A percentile compares a stretch with the other conserved stretches of the same genome.
These are phyloP conservation scores for Piprites chloris DNA, from an alignment of 2,113 vertebrate species.

Conservation along the genomic window DNA sequence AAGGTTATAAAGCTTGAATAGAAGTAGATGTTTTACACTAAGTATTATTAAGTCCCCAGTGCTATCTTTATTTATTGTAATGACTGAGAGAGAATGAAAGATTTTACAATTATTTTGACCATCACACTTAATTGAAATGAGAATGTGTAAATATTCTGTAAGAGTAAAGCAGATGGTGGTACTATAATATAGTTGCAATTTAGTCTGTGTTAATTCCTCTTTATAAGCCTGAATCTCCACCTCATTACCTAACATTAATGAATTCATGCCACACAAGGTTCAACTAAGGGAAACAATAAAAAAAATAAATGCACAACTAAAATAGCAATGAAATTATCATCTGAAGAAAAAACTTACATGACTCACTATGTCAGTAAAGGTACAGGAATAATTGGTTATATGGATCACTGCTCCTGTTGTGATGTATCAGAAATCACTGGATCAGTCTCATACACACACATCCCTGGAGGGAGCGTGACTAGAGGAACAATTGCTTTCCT, in stretches of 20 bases:
- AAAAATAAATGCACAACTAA: conserved; percentile 43
- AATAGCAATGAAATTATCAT: conserved; percentile 46
- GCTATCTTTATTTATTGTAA: conserved; percentile 37
- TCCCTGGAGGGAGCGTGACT: neutral
- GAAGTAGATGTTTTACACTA: neutral
- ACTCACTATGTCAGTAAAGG: conserved; percentile 43
- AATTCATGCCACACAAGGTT: conserved; percentile 53
- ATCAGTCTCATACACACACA: conserved; percentile 14
- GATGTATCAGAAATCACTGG: conserved; percentile 47
- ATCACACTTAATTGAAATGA: conserved; percentile 60
- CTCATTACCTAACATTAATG: conserved; percentile 68
- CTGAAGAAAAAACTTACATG: conserved; percentile 35
- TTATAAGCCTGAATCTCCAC: conserved; percentile 57
- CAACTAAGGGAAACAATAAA: conserved; percentile 49
- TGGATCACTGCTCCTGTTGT: conserved; percentile 49
- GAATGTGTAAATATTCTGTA: conserved; percentile 29
- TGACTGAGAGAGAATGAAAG: conserved; percentile 19
- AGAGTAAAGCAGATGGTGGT: conserved; percentile 48
- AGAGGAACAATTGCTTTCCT: conserved; percentile 13
- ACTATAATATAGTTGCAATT: conserved; percentile 36
- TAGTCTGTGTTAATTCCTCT: conserved; percentile 56
- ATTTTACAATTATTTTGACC: conserved; percentile 56
- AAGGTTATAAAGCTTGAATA: neutral
- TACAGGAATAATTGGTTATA: conserved; percentile 58
- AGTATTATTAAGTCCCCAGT: conserved; percentile 10